Evolutionary conservation across 2,113 vertebrate genomes (phyloP).

Genomic region (Aspidoscelis tigris): DNA sequence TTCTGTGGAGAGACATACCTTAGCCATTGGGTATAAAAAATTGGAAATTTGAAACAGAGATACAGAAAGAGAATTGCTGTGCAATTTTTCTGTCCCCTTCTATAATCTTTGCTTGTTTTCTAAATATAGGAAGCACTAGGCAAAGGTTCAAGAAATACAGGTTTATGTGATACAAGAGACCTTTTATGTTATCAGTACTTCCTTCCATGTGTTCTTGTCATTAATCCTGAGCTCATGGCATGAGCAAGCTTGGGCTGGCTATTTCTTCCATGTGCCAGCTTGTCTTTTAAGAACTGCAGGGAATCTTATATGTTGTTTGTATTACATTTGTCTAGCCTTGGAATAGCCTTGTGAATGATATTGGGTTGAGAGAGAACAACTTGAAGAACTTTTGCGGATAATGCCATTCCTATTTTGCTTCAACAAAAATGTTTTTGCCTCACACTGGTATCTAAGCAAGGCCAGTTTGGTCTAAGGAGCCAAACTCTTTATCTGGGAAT

Average conservation of each 20-base stretch:
- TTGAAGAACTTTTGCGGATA: neutral
- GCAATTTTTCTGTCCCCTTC: neutral
- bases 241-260: neutral
- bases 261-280: neutral
- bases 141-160: neutral
- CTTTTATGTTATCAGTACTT: neutral
- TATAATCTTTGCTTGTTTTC: neutral
- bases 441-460: too few relatives aligned
- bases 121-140: neutral
- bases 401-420: too few relatives aligned
- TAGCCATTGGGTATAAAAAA: neutral
- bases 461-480: too few relatives aligned
- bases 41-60: neutral
- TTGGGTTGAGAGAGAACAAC: neutral
- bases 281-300: neutral
- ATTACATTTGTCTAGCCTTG: neutral
- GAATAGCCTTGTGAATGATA: neutral
- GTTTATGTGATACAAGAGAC: neutral
- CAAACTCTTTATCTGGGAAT: too few relatives aligned
- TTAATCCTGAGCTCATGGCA: neutral
- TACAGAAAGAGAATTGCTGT: neutral
- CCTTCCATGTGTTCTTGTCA: neutral
- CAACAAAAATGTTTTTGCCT: neutral
- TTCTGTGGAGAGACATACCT: neutral
- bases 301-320: neutral